These are phyloP conservation scores for Choreutis nemorana DNA, from an alignment of 2,888 invertebrate species.

Conservation along the genomic window DNA sequence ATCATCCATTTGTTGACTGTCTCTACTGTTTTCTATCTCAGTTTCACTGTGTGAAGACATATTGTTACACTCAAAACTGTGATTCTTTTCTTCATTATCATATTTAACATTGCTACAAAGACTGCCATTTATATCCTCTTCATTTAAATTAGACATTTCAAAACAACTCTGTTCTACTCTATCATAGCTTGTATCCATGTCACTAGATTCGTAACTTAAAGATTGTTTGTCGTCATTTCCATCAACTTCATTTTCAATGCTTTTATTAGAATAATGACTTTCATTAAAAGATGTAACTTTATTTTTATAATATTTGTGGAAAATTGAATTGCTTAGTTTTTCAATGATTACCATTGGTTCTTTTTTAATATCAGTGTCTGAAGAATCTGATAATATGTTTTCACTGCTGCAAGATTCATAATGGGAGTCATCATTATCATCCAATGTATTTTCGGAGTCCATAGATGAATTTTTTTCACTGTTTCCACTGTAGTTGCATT, in stretches of 20 bases:
- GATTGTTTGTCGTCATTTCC: background rate
- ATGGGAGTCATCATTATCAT: slow-evolving; percentile 27
- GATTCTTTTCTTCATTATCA: too few relatives aligned
- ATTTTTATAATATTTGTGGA: slow-evolving; percentile 28
- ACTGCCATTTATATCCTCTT: too few relatives aligned
- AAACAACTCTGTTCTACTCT: too few relatives aligned
- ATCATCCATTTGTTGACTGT: too few relatives aligned
- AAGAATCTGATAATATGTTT: slow-evolving; percentile 7
- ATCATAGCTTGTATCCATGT: too few relatives aligned
- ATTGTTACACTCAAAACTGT: too few relatives aligned
- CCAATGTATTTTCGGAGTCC: slow-evolving; percentile 12
- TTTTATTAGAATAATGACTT: slow-evolving; percentile 6
- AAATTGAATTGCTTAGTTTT: slow-evolving; percentile 31
- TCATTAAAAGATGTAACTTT: slow-evolving; percentile 5
- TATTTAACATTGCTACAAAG: too few relatives aligned
- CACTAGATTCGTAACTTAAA: too few relatives aligned
- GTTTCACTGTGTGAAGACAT: too few relatives aligned
- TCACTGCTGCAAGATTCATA: slow-evolving; percentile 48
- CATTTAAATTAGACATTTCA: too few relatives aligned
- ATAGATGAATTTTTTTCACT: slow-evolving; percentile 3
- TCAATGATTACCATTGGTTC: slow-evolving; percentile 28
- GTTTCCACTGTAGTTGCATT: background rate
- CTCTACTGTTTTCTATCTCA: too few relatives aligned
- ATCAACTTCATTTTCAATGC: slow-evolving; percentile 4
- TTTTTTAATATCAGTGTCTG: slow-evolving; percentile 9